These are phyloP conservation scores for Agelaius tricolor DNA, from an alignment of 2,113 vertebrate genomes.

Conservation along the genomic window DNA sequence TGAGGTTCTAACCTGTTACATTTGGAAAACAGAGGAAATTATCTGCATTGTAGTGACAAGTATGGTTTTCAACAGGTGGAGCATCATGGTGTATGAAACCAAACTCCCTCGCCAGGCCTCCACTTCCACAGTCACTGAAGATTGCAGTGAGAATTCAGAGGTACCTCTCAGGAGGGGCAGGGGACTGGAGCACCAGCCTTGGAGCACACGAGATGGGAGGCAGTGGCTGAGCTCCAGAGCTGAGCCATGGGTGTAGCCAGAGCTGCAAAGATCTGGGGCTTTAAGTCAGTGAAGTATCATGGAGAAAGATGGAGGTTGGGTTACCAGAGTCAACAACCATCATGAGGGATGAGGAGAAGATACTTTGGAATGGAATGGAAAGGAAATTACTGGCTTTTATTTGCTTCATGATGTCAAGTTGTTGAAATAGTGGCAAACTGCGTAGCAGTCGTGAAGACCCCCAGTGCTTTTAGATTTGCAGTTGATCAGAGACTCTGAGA, in stretches of 20 bases:
- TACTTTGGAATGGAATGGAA: background rate
- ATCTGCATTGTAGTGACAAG: background rate
- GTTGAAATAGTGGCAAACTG: background rate
- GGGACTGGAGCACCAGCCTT: background rate
- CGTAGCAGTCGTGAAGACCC: background rate
- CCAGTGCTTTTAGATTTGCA: background rate
- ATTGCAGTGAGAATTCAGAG: constrained; percentile 93
- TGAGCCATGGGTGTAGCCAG: background rate
- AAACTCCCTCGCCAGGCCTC: constrained; percentile 89
- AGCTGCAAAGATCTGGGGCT: background rate
- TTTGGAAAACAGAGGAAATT: background rate
- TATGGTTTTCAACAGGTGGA: constrained; percentile 83
- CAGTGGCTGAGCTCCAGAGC: background rate
- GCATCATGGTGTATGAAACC: constrained; percentile 97
- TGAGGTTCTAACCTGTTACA: background rate
- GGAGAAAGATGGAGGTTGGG: background rate
- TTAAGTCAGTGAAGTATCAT: background rate
- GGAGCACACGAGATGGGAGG: background rate
- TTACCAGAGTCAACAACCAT: background rate
- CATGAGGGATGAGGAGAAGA: background rate
- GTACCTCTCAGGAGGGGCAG: constrained; percentile 63
- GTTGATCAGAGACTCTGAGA: background rate
- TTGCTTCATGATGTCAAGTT: background rate
- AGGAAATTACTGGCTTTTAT: background rate
- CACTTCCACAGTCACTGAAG: constrained; percentile 82